Conservation (phyloP, 2,113 vertebrate genomes). For the Notarius quadriscutis region DNA sequence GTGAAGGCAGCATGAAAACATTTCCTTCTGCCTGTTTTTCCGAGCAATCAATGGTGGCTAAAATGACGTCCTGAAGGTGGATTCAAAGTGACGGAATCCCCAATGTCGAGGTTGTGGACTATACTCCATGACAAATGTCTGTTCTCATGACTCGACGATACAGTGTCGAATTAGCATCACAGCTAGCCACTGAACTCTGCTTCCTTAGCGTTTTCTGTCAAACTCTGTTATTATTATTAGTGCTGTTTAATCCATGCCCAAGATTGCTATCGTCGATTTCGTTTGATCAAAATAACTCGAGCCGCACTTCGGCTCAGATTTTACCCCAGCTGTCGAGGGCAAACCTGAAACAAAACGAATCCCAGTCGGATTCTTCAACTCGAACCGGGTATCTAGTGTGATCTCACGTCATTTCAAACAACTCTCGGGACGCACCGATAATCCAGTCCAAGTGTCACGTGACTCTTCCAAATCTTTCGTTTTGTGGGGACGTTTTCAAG, state of each 20-base stretch:
- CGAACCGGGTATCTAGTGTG: neutral
- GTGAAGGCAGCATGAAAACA: neutral
- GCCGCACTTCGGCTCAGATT: too few species aligned
- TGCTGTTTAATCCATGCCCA: too few species aligned
- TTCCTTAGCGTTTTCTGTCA: neutral
- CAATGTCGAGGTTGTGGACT: neutral
- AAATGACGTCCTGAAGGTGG: neutral
- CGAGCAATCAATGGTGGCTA: neutral
- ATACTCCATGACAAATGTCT: neutral
- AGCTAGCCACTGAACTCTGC: neutral
- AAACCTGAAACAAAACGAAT: neutral
- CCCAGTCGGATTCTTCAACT: neutral
- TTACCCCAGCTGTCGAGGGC: neutral
- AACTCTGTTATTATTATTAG: neutral
- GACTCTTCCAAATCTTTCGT: neutral
- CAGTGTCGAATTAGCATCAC: neutral
- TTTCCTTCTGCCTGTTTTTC: neutral
- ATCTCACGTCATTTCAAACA: neutral
- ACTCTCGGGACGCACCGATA: too few species aligned
- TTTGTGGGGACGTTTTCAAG: slow-evolving; percentile 1
- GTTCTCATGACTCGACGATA: neutral
- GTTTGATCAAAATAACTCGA: too few species aligned
- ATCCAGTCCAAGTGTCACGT: neutral
- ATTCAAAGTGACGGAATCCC: neutral
- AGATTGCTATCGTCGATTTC: too few species aligned